Evolutionary conservation across 2,797 vertebrate species (phyloP).

Genomic region (Taeniopygia guttata): DNA sequence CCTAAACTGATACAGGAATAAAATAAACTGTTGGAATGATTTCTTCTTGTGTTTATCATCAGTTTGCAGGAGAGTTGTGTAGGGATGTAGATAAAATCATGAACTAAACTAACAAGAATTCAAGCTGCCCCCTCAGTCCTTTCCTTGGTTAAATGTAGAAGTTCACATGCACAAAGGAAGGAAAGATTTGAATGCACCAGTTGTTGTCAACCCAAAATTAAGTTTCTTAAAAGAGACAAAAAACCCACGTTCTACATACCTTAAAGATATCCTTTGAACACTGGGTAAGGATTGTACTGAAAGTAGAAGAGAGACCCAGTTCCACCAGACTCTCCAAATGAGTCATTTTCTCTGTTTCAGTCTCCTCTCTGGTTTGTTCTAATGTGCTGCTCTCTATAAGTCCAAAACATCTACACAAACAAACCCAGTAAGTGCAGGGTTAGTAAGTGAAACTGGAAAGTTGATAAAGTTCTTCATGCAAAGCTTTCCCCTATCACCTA

Average conservation of each 20-base stretch:
- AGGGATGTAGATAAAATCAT: neutral
- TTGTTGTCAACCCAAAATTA: neutral
- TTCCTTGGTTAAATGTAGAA: neutral
- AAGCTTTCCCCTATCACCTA: neutral
- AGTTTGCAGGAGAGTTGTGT: neutral
- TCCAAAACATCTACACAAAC: constrained; percentile 88
- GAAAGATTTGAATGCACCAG: neutral
- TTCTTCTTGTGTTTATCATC: neutral
- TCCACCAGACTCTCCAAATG: constrained; percentile 95
- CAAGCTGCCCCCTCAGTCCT: neutral
- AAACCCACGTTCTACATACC: constrained; percentile 71
- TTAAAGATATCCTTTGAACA: constrained; percentile 96
- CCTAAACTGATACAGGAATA: neutral
- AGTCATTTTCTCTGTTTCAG: constrained; percentile 98
- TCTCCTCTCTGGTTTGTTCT: constrained; percentile 96
- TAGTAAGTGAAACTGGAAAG: neutral
- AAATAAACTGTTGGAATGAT: neutral
- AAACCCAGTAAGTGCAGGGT: neutral
- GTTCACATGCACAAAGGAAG: neutral
- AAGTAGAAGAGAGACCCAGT: constrained; percentile 93
- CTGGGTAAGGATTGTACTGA: constrained; percentile 96
- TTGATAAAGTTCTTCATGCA: neutral
- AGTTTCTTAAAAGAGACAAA: neutral
- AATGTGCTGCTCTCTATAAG: constrained; percentile 96
- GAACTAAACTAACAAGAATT: rapidly evolving